Evolutionary conservation across 2,888 invertebrate species (phyloP).

Genomic region (Hydrotaea cyrtoneurina): DNA sequence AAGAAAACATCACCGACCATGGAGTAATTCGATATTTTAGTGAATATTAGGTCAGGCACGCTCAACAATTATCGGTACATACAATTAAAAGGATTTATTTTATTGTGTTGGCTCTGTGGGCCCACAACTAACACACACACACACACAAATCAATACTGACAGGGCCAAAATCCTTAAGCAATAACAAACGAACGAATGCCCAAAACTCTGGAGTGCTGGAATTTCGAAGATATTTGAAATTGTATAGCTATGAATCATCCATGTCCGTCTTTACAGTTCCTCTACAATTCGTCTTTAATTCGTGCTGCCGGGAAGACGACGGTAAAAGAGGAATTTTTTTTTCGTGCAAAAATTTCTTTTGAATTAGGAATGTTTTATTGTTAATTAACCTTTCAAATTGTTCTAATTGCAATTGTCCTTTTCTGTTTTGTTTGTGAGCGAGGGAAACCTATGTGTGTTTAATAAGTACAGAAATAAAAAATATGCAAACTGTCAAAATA

Average conservation of each 20-base stretch:
- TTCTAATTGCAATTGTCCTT: slow-evolving; percentile 16
- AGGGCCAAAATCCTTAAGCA: neutral
- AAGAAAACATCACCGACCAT: slow-evolving; percentile 26
- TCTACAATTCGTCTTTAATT: neutral
- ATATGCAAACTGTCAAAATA: slow-evolving; percentile 74
- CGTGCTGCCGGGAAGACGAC: neutral
- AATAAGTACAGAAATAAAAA: too few species aligned
- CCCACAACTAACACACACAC: neutral
- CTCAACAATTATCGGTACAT: slow-evolving; percentile 40
- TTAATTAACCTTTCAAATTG: slow-evolving; percentile 58
- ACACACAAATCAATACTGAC: neutral
- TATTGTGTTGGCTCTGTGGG: neutral
- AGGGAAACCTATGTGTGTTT: neutral
- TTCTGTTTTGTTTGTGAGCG: slow-evolving; percentile 14
- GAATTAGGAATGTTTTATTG: slow-evolving; percentile 50
- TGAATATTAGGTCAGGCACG: neutral
- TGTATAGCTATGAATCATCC: slow-evolving; percentile 41
- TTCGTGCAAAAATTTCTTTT: slow-evolving; percentile 39
- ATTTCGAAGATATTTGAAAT: neutral
- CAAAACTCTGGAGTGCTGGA: neutral
- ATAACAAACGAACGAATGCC: neutral
- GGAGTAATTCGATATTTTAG: slow-evolving; percentile 34
- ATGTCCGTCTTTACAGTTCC: neutral
- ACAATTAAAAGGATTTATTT: slow-evolving; percentile 46
- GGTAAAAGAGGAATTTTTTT: too few species aligned